phyloP scores from a whole-genome alignment of 2,113 vertebrate genomes.

The Chloropsis cyanopogon region DNA sequence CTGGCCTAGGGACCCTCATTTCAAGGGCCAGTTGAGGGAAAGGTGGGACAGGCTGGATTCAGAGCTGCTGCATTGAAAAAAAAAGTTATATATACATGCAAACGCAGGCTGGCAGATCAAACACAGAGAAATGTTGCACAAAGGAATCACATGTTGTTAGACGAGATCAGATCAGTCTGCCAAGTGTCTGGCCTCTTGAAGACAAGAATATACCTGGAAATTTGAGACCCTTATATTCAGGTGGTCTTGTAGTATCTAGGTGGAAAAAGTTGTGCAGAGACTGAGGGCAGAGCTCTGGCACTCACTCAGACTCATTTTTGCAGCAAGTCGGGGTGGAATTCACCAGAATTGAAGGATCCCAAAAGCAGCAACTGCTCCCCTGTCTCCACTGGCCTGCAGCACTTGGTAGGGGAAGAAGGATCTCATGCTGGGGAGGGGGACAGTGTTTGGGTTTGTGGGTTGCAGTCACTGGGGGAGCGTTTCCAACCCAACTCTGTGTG shows the following conservation, averaged over 20 bases:
- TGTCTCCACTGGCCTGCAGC: not conserved
- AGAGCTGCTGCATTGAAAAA: not conserved
- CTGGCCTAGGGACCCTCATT: accelerated
- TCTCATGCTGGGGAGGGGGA: accelerated
- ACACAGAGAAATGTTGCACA: not conserved
- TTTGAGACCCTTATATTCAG: not conserved
- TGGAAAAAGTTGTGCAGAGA: not conserved
- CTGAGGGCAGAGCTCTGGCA: not conserved
- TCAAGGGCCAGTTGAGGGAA: not conserved
- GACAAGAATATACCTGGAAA: not conserved
- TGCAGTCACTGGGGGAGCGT: not conserved
- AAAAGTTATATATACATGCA: accelerated
- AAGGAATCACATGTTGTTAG: not conserved
- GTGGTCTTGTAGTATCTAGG: not conserved
- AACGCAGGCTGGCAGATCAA: not conserved
- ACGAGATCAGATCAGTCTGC: not conserved
- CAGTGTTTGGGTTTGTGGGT: not conserved
- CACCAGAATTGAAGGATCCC: not conserved
- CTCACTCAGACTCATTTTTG: not conserved
- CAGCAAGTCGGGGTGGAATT: not conserved
- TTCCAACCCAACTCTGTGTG: not conserved
- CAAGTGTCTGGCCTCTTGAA: not conserved
- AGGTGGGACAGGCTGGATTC: not conserved
- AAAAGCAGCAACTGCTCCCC: not conserved
- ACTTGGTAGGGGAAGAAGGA: not conserved